Evolutionary conservation across 2,888 invertebrate genomes (phyloP).

Genomic region (Lasioglossum oenotherae): DNA sequence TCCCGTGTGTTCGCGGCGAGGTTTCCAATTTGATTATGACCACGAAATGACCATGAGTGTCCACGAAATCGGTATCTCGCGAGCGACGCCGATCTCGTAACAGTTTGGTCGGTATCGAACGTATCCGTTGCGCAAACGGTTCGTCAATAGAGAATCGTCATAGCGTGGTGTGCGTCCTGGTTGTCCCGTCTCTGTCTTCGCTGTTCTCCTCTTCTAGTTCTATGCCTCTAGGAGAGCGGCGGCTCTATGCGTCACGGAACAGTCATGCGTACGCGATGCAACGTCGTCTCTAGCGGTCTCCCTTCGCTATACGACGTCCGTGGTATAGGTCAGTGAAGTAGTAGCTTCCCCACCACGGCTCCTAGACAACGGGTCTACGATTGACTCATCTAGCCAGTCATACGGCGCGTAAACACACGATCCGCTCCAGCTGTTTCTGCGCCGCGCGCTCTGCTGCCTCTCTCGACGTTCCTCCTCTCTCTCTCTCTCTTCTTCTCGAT

Average conservation of each 20-base stretch:
- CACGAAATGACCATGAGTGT: no score
- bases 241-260: slow-evolving; percentile 59
- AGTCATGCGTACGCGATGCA: slow-evolving; percentile 60
- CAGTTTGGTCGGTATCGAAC: background rate
- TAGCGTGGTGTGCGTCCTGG: background rate
- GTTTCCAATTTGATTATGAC: background rate
- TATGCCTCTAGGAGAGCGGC: slow-evolving; percentile 21
- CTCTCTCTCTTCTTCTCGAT: slow-evolving; percentile 6
- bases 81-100: slow-evolving; percentile 34
- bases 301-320: slow-evolving; percentile 70
- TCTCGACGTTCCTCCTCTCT: slow-evolving; percentile 22
- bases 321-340: slow-evolving; percentile 84
- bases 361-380: slow-evolving; percentile 83
- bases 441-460: slow-evolving; percentile 48
- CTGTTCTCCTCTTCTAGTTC: background rate
- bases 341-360: slow-evolving; percentile 73
- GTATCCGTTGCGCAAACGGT: slow-evolving; percentile 38
- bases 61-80: background rate
- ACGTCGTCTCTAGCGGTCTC: slow-evolving; percentile 71
- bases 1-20: background rate
- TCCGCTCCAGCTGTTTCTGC: slow-evolving; percentile 71
- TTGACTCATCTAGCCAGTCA: slow-evolving; percentile 82
- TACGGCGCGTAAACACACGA: slow-evolving; percentile 75
- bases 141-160: slow-evolving; percentile 53
- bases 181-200: background rate